Conservation (phyloP, 1,140 invertebrate species). For the Drosophila melanica region DNA sequence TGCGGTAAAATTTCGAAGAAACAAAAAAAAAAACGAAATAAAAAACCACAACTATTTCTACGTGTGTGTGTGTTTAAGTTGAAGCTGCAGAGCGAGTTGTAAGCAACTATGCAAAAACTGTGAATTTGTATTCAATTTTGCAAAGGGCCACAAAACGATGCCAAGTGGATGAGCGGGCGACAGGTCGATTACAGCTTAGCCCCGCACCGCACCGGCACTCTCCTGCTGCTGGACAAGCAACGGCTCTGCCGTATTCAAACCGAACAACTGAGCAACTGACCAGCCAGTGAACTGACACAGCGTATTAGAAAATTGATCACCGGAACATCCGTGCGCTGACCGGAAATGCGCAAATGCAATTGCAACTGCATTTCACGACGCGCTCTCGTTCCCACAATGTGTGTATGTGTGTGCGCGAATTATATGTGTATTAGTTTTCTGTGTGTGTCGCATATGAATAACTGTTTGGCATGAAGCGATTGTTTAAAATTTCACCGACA, state of each 20-base stretch:
- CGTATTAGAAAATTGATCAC: constrained; percentile 82
- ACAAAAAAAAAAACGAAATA: constrained; percentile 41
- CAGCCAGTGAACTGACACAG: constrained; percentile 65
- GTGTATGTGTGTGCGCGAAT: constrained; percentile 14
- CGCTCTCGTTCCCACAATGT: constrained; percentile 1
- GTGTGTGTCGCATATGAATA: constrained; percentile 44
- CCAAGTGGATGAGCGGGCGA: constrained; percentile 64
- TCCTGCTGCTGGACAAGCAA: neutral
- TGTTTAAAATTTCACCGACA: constrained; percentile 39
- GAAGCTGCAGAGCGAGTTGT: constrained; percentile 21
- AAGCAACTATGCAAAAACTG: constrained; percentile 73
- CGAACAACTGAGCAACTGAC: constrained; percentile 41
- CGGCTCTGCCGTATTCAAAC: constrained; percentile 13
- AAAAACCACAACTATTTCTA: constrained; percentile 37
- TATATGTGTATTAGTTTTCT: constrained; percentile 26
- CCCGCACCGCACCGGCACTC: neutral
- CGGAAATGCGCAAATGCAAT: constrained; percentile 79
- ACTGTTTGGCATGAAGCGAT: constrained; percentile 63
- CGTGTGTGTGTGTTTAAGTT: constrained; percentile 23
- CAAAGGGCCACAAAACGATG: constrained; percentile 51
- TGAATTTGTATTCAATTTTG: constrained; percentile 75
- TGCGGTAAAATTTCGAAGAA: constrained; percentile 58
- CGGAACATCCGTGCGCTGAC: constrained; percentile 80
- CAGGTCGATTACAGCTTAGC: constrained; percentile 60
- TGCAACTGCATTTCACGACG: constrained; percentile 32